phyloP scores from a whole-genome alignment of 2,113 vertebrate species.

The Bubo blakistoni region DNA sequence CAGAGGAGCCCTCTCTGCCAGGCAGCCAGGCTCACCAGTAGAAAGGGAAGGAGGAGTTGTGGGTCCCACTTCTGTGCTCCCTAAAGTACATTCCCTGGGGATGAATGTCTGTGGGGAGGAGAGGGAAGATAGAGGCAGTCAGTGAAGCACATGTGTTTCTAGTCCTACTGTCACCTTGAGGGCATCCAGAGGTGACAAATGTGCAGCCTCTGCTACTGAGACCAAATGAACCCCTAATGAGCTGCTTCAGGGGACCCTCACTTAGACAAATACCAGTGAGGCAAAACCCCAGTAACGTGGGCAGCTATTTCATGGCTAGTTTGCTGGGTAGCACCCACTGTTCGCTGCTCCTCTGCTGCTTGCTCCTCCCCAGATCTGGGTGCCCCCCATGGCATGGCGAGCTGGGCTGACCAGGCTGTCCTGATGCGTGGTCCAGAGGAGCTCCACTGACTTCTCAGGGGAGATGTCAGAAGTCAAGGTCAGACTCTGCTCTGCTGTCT shows the following conservation, averaged over 20 bases:
- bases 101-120: neutral
- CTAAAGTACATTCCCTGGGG: neutral
- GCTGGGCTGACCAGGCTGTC: neutral
- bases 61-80: neutral
- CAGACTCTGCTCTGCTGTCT: neutral
- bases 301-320: neutral
- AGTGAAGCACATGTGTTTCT: neutral
- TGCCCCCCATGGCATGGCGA: fast-evolving
- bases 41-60: neutral
- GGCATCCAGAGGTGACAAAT: neutral
- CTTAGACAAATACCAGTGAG: neutral
- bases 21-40: fast-evolving
- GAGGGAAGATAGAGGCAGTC: neutral
- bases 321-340: neutral
- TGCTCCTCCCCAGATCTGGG: neutral
- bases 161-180: neutral
- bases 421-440: neutral
- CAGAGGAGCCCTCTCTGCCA: neutral
- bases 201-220: neutral
- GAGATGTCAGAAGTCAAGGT: neutral
- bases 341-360: neutral
- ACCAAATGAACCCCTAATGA: neutral
- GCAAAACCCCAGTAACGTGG: neutral
- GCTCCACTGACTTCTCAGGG: fast-evolving
- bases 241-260: neutral